phyloP scores from a whole-genome alignment of 2,113 vertebrate species.

The Epinephelus fuscoguttatus region DNA sequence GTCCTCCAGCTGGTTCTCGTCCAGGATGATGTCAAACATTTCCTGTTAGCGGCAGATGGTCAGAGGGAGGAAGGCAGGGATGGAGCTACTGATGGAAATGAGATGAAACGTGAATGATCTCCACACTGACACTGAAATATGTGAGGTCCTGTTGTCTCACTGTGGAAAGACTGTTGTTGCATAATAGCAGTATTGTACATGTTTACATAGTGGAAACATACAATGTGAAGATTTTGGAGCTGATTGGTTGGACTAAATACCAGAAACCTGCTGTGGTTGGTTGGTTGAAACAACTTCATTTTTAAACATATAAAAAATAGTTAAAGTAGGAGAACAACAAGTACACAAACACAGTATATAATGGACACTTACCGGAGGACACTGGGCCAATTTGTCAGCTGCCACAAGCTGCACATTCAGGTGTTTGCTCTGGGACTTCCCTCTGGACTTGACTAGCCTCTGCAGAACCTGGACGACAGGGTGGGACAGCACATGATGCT shows the following conservation, averaged over 20 bases:
- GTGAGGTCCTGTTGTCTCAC: background rate
- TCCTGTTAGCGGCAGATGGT: slow-evolving; percentile 81
- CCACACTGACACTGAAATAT: background rate
- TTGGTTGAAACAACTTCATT: background rate
- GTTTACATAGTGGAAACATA: background rate
- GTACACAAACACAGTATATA: background rate
- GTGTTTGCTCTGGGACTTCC: slow-evolving; percentile 97
- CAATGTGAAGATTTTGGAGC: background rate
- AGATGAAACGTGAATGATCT: background rate
- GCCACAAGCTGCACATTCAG: slow-evolving; percentile 98
- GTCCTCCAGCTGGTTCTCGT: slow-evolving; percentile 95
- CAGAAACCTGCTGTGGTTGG: background rate
- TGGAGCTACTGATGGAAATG: background rate
- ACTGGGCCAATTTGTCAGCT: slow-evolving; percentile 96
- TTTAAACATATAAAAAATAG: background rate
- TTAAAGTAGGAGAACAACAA: background rate
- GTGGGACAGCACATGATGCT: background rate
- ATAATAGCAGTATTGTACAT: no score
- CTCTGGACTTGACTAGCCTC: slow-evolving; percentile 95
- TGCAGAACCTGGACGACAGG: slow-evolving; percentile 90
- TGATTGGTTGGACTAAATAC: background rate
- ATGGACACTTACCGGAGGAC: slow-evolving; percentile 89
- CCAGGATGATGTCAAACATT: slow-evolving; percentile 97
- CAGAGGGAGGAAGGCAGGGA: background rate
- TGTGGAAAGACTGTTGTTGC: background rate